A percentile compares a stretch with the other conserved stretches of the same genome.
phyloP scores from a whole-genome alignment of 2,888 invertebrate genomes.

The Pollenia labialis region DNA sequence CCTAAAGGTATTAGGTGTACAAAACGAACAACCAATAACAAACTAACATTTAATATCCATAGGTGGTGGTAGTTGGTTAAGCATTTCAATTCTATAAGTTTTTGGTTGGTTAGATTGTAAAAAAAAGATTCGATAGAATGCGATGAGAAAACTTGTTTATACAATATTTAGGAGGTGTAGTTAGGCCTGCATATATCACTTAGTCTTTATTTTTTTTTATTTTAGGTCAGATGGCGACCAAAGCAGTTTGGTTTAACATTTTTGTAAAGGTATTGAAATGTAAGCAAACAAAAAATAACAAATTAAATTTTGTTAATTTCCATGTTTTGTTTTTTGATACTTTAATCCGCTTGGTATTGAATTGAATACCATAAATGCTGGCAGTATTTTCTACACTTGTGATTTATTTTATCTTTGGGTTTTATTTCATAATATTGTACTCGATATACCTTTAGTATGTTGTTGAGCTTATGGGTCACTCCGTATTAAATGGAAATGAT shows the following conservation, averaged over 20 bases:
- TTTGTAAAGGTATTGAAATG: background rate
- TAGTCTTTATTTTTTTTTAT: background rate
- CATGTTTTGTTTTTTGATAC: conserved; percentile 12
- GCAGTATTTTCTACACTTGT: background rate
- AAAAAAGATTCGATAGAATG: background rate
- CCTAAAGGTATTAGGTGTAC: too few species aligned
- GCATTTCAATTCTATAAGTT: too few species aligned
- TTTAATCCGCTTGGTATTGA: conserved; percentile 11
- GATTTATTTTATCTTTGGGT: too few species aligned
- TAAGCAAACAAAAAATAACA: background rate
- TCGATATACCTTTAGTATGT: too few species aligned
- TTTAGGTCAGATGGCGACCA: background rate
- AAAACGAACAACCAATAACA: too few species aligned
- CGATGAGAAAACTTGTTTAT: background rate
- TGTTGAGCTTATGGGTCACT: too few species aligned
- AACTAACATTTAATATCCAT: too few species aligned
- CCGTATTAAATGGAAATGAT: too few species aligned
- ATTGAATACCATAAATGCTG: background rate
- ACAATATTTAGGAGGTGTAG: background rate
- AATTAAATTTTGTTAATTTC: background rate
- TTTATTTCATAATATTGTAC: too few species aligned
- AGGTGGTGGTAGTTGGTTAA: background rate
- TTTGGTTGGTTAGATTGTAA: background rate
- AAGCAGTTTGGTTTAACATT: too few species aligned
- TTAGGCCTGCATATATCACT: background rate